A percentile compares a stretch with the other conserved stretches of the same genome.
These are phyloP conservation scores for Hylaeus anthracinus DNA, from an alignment of 1,140 invertebrate species.

Conservation along the genomic window DNA sequence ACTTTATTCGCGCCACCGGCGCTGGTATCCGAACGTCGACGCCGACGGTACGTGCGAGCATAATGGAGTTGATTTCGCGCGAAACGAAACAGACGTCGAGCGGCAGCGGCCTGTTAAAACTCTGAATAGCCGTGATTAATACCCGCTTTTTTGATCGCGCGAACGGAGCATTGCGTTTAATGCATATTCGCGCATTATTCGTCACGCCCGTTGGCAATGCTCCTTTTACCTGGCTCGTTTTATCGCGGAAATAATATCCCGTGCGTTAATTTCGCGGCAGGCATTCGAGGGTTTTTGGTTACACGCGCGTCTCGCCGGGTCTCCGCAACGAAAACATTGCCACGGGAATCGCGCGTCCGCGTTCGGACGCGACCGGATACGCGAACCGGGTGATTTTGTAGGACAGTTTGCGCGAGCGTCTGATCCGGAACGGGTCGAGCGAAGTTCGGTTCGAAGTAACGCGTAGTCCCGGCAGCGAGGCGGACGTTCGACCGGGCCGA, in stretches of 20 bases:
- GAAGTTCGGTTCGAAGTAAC: no score
- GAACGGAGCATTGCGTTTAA: background rate
- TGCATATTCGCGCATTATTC: background rate
- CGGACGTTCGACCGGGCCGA: constrained; percentile 13
- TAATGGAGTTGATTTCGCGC: background rate
- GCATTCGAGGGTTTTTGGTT: background rate
- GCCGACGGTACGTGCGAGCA: background rate
- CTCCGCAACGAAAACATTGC: constrained; percentile 2
- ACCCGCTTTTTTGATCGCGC: background rate
- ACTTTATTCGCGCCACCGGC: no score
- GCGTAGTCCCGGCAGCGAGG: no score
- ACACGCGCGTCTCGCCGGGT: background rate
- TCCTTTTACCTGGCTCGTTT: background rate
- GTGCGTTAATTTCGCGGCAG: background rate
- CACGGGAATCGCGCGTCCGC: background rate
- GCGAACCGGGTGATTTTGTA: no score
- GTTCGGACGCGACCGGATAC: background rate
- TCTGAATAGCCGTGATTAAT: background rate
- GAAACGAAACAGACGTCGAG: background rate
- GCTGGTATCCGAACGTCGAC: no score
- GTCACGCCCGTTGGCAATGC: background rate
- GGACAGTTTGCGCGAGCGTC: no score
- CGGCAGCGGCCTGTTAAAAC: background rate
- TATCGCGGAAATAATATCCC: background rate
- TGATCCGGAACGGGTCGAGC: no score